Base-by-base conservation (phyloP, 2,797 vertebrate species). In the Scolopax rusticola region DNA sequence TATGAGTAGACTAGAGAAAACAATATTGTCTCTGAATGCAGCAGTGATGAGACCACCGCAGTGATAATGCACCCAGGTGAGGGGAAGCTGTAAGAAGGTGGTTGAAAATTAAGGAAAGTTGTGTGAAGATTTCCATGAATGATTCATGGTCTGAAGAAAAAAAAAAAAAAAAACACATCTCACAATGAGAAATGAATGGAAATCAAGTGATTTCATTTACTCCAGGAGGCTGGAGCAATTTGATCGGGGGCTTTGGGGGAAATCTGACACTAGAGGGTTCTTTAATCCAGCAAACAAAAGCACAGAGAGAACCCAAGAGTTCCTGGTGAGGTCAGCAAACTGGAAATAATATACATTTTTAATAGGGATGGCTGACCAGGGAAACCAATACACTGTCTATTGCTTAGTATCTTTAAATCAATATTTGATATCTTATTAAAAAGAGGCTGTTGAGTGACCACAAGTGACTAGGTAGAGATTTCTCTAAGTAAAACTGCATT, bases 271-370 rank as follows among this genome's bases (percentile, higher is more conserved):
- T 63, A 87, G 87, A 81, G 15, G 38, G 90, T 48, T 84, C 87
- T 93, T 93, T 85, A 96, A 94, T 84, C 79, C 11, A 60, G 91
- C 61, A 92, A 94, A 95, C 80, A 93, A 94, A 96, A 94, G 84
- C 76, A 21, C 0, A 75, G 71, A 5, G 12, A 82, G 85, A 96
- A 96, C 38, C 45, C 1, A 28, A 89, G 50, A 89, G 91, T 78
- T 79, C 74, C 36, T 1, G 2, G 43, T 64, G 81, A 87, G 89
- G 71, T 43, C 80, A 54, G 48, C 4, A 20, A 95, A 89, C 87
- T 90, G 78, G 71, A 96, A 95, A 95, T 84, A 90, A 93, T 84
- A 89, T 64, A n/a, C 83, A 95, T 83, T 94, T 96, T 95, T 95
- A 96, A 97, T 89, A 85, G 71, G 73, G 71, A 87, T 91, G 57